Conservation (phyloP, 2,888 invertebrate species). For the Mythimna impura region DNA sequence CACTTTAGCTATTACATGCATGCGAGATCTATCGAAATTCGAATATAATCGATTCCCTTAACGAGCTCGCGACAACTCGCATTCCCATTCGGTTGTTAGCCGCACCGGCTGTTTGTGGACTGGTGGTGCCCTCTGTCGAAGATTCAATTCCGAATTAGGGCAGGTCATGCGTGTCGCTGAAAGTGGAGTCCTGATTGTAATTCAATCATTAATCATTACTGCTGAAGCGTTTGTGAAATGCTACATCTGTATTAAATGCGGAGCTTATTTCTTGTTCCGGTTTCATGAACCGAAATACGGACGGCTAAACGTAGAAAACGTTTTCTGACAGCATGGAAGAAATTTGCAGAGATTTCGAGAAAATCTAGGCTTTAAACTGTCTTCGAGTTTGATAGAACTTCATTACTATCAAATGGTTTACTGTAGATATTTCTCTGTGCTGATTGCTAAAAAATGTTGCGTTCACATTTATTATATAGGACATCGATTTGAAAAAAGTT, state of each 20-base stretch:
- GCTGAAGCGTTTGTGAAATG: constrained; percentile 59
- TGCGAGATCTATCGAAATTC: constrained; percentile 38
- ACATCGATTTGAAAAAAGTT: too few relatives aligned
- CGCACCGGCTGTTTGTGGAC: constrained; percentile 63
- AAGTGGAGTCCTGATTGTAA: constrained; percentile 64
- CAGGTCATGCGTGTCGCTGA: constrained; percentile 62
- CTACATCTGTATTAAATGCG: constrained; percentile 57
- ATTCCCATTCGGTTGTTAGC: constrained; percentile 59
- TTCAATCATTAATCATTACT: constrained; percentile 68
- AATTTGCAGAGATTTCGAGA: background rate
- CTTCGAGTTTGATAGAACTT: background rate
- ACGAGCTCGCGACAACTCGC: constrained; percentile 51
- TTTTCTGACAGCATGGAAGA: background rate
- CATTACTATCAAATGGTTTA: background rate
- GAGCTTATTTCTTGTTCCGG: constrained; percentile 49
- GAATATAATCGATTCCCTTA: constrained; percentile 58
- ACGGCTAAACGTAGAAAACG: constrained; percentile 21
- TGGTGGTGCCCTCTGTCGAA: constrained; percentile 59
- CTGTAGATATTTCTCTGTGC: background rate
- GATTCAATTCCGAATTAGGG: constrained; percentile 72
- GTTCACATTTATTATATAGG: background rate
- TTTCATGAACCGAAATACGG: constrained; percentile 36
- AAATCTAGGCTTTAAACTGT: background rate
- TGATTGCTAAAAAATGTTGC: background rate
- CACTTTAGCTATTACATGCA: constrained; percentile 5